Evolutionary conservation across 1,140 invertebrate species (phyloP).

Genomic region (Lanistes nyassanus): DNA sequence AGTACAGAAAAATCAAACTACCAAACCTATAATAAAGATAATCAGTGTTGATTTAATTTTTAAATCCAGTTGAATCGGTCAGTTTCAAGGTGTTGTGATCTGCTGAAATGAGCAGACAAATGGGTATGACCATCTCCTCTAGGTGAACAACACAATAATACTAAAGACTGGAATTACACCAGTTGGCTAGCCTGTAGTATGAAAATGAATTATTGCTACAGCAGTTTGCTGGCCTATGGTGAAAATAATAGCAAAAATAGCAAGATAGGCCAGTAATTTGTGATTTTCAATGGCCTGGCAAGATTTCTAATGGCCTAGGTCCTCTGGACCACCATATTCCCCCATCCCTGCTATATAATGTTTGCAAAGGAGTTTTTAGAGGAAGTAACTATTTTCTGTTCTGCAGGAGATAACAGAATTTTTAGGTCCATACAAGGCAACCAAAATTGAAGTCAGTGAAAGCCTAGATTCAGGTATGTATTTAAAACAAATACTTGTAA

Average conservation of each 20-base stretch:
- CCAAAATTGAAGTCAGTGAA: constrained; percentile 30
- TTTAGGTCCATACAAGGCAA: constrained; percentile 23
- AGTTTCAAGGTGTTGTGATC: no score
- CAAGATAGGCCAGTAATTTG: background rate
- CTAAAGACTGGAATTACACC: no score
- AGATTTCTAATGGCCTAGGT: no score
- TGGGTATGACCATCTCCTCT: no score
- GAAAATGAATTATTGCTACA: background rate
- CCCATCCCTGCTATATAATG: background rate
- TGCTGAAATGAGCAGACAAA: no score
- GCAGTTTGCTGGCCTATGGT: background rate
- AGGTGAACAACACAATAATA: no score
- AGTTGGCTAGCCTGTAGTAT: background rate
- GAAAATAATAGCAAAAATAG: background rate
- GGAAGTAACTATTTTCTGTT: background rate
- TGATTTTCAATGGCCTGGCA: no score
- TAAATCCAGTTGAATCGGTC: no score
- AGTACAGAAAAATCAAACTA: no score
- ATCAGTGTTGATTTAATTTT: no score
- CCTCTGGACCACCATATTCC: no score
- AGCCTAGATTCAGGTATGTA: constrained; percentile 26
- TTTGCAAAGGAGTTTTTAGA: background rate
- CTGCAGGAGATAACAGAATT: constrained; percentile 30
- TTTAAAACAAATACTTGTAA: background rate
- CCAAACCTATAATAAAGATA: no score